Evolutionary conservation across 2,797 vertebrate species (phyloP).

Genomic region (Poliocrania exsul): DNA sequence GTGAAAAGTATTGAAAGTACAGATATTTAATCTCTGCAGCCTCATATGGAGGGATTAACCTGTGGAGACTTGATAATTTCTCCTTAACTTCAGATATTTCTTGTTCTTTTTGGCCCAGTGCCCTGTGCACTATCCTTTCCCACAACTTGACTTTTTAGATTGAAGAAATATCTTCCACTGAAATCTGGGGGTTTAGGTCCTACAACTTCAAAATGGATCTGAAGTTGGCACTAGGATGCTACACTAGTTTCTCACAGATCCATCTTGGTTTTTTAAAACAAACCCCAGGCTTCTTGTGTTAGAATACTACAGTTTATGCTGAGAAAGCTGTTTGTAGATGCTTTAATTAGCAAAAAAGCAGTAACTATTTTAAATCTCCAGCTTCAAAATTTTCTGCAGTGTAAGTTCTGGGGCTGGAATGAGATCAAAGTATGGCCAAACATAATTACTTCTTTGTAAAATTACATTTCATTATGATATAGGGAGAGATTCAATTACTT

Average conservation of each 20-base stretch:
- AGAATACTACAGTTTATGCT: not conserved
- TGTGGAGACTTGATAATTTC: not conserved
- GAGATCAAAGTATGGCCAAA: not conserved
- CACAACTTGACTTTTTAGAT: not conserved
- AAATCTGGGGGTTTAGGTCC: not conserved
- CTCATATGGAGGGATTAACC: not conserved
- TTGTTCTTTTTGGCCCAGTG: not conserved
- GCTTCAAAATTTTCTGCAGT: not conserved
- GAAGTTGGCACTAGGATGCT: not conserved
- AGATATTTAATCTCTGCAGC: not conserved
- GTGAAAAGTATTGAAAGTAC: not conserved
- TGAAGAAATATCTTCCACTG: not conserved
- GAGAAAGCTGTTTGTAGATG: not conserved
- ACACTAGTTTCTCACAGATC: not conserved
- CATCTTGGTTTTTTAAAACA: not conserved
- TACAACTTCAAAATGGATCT: not conserved
- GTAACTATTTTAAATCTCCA: not conserved
- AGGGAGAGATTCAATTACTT: not conserved
- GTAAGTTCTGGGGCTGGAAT: not conserved
- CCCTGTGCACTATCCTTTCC: not conserved
- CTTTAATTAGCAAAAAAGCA: not conserved
- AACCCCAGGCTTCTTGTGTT: not conserved
- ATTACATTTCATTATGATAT: not conserved
- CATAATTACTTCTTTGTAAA: not conserved
- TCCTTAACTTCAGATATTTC: not conserved